Conservation (phyloP, 2,113 vertebrate genomes). For the Jacana jacana region DNA sequence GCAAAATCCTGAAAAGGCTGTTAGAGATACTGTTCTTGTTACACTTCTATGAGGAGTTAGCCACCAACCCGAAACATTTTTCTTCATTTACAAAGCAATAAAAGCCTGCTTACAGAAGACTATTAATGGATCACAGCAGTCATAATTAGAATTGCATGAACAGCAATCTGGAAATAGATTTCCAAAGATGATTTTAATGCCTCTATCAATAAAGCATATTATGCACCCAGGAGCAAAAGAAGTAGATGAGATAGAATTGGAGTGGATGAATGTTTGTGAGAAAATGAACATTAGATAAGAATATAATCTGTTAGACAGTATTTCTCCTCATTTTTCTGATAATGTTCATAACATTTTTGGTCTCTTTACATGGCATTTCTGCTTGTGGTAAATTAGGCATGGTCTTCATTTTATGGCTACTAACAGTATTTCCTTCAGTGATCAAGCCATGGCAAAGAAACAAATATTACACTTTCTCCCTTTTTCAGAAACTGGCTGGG, state of each 20-base stretch:
- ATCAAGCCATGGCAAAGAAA: not conserved
- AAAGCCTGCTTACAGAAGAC: not conserved
- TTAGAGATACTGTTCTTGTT: not conserved
- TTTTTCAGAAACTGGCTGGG: not conserved
- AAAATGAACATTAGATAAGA: not conserved
- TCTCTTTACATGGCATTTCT: not conserved
- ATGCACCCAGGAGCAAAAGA: not conserved
- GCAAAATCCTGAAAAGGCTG: not conserved
- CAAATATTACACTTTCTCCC: not conserved
- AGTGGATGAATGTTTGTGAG: not conserved
- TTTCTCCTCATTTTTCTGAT: not conserved
- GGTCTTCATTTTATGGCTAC: not conserved
- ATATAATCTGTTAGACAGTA: not conserved
- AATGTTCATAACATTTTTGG: not conserved
- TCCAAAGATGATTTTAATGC: not conserved
- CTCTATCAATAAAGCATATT: not conserved
- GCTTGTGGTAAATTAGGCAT: not conserved
- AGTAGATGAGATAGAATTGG: not conserved
- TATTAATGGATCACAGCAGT: not conserved
- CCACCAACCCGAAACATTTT: not conserved
- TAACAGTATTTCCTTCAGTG: not conserved
- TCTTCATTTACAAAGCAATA: not conserved
- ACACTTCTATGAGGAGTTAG: not conserved
- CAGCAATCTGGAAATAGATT: conserved; percentile 11
- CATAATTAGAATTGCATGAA: not conserved